Evolutionary conservation across 2,113 vertebrate genomes (phyloP).

Genomic region (Fulica atra): DNA sequence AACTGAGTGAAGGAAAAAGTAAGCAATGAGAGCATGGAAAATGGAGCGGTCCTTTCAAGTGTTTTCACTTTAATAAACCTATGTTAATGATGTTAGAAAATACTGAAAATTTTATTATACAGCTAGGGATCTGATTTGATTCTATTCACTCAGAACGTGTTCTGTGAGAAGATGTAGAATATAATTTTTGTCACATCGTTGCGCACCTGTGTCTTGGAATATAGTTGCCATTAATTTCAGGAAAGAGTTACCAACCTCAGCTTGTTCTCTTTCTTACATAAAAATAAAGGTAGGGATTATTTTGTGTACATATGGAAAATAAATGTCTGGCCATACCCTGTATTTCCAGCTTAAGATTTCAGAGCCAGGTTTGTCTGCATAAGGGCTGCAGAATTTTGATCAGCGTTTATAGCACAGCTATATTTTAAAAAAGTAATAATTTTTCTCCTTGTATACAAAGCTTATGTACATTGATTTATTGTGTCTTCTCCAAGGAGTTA

Average conservation of each 20-base stretch:
- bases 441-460: not conserved
- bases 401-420: not conserved
- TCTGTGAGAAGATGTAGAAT: not conserved
- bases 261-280: not conserved
- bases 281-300: not conserved
- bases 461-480: not conserved
- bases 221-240: not conserved
- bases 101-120: not conserved
- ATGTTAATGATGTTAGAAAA: not conserved
- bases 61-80: not conserved
- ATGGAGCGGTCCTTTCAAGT: not conserved
- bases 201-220: not conserved
- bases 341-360: not conserved
- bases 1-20: not conserved
- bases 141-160: not conserved
- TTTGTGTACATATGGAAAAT: not conserved
- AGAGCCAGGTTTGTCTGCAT: not conserved
- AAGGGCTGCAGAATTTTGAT: not conserved
- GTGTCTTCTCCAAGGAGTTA: not conserved
- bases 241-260: not conserved
- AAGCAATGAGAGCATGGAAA: not conserved
- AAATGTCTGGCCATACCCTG: not conserved
- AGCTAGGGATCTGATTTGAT: not conserved
- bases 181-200: not conserved
- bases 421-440: not conserved